A percentile compares a stretch with the other conserved stretches of the same genome.
phyloP scores from a whole-genome alignment of 2,113 vertebrate genomes.

The Cromileptes altivelis region DNA sequence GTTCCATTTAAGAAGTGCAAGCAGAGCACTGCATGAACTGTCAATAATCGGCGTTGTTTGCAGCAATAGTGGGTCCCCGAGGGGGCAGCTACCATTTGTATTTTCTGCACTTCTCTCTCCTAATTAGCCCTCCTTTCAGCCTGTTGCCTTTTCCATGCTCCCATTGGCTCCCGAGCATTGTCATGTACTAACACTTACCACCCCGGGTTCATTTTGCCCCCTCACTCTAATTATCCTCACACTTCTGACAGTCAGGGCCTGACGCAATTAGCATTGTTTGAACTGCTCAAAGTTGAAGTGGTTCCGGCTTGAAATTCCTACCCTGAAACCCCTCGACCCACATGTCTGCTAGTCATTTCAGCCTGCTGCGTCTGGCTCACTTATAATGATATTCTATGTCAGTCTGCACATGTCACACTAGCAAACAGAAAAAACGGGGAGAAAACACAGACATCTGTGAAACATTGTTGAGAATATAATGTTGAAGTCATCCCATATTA shows the following conservation, averaged over 20 bases:
- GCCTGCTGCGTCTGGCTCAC: slow-evolving; percentile 60
- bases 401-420: slow-evolving; percentile 64
- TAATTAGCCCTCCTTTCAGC: slow-evolving; percentile 84
- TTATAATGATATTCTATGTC: slow-evolving; percentile 71
- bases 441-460: slow-evolving; percentile 57
- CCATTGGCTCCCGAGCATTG: slow-evolving; percentile 77
- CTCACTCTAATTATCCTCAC: slow-evolving; percentile 82
- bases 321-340: slow-evolving; percentile 62
- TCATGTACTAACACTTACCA: slow-evolving; percentile 80
- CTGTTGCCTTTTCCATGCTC: slow-evolving; percentile 78
- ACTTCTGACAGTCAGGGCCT: slow-evolving; percentile 80
- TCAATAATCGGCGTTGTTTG: slow-evolving; percentile 83
- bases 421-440: background rate
- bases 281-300: slow-evolving; percentile 72
- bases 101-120: slow-evolving; percentile 79
- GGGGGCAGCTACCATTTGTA: slow-evolving; percentile 73
- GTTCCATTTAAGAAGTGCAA: slow-evolving; percentile 72
- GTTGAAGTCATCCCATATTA: slow-evolving; percentile 56
- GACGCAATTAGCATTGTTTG: slow-evolving; percentile 82
- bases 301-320: slow-evolving; percentile 75
- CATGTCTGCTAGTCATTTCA: slow-evolving; percentile 70
- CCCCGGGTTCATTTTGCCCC: slow-evolving; percentile 79
- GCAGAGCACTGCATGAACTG: slow-evolving; percentile 74
- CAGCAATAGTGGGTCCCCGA: slow-evolving; percentile 69
- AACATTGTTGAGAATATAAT: slow-evolving; percentile 50